These are phyloP conservation scores for Sebastiscus tertius DNA, from an alignment of 2,797 vertebrate species.

Conservation along the genomic window DNA sequence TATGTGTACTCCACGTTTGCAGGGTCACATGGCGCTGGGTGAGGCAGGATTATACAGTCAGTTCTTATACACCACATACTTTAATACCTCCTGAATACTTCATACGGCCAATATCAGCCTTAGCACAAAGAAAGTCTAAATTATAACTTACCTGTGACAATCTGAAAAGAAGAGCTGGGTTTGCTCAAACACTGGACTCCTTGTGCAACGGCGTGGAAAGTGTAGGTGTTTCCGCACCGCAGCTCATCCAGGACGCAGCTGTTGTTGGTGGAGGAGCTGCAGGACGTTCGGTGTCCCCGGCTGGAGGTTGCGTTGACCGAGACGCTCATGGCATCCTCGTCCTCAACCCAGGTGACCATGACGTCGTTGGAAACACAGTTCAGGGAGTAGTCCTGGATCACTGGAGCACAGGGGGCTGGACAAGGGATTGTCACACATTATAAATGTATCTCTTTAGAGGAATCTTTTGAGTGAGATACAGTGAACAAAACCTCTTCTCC, in stretches of 20 bases:
- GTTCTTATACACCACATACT: background rate
- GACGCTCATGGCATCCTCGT: slow-evolving; percentile 53
- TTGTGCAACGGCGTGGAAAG: slow-evolving; percentile 36
- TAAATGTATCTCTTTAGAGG: background rate
- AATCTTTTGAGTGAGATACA: background rate
- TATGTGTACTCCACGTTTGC: slow-evolving; percentile 56
- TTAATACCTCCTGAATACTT: background rate
- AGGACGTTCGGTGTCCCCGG: slow-evolving; percentile 58
- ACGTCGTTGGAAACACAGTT: slow-evolving; percentile 68
- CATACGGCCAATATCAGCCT: background rate
- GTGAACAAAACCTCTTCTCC: background rate
- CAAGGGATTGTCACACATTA: background rate
- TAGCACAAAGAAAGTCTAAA: background rate
- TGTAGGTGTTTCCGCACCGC: slow-evolving; percentile 79
- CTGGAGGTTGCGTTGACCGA: slow-evolving; percentile 62
- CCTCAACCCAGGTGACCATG: slow-evolving; percentile 67
- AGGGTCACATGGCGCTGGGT: slow-evolving; percentile 80
- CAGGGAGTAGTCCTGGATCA: slow-evolving; percentile 49
- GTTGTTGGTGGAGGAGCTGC: slow-evolving; percentile 58
- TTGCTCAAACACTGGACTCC: slow-evolving; percentile 72
- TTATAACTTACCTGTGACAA: slow-evolving; percentile 69
- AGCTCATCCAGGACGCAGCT: slow-evolving; percentile 73
- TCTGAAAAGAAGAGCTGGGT: slow-evolving; percentile 60
- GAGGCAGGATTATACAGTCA: background rate
- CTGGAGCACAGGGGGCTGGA: slow-evolving; percentile 81